Conservation (phyloP, 1,140 invertebrate species). For the Listronotus oregonensis region DNA sequence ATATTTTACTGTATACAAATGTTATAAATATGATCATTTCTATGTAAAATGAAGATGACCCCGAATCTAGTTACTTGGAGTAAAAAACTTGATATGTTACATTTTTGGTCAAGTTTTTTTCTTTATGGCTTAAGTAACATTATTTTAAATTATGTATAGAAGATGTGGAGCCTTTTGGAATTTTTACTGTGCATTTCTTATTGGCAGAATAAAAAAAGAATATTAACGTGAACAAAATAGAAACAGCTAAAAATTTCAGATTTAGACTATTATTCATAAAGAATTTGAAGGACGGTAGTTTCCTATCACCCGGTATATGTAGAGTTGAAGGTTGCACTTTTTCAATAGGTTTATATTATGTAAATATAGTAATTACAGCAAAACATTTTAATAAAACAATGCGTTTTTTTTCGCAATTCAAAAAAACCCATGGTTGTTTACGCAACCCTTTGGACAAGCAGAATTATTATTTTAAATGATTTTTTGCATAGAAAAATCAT, state of each 20-base stretch:
- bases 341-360: neutral
- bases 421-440: neutral
- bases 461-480: neutral
- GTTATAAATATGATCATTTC: too few species aligned
- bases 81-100: conserved; percentile 13
- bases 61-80: conserved; percentile 1
- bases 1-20: too few species aligned
- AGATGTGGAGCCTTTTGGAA: too few species aligned
- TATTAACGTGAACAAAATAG: too few species aligned
- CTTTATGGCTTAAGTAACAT: neutral
- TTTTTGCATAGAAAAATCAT: too few species aligned
- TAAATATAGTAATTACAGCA: conserved; percentile 8
- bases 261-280: too few species aligned
- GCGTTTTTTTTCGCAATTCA: neutral
- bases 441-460: neutral
- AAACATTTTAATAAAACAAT: conserved; percentile 4
- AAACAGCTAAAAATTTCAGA: too few species aligned
- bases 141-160: neutral
- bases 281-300: too few species aligned
- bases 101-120: conserved; percentile 9
- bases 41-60: conserved; percentile 10
- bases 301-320: neutral
- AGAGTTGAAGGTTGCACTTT: neutral
- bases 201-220: too few species aligned
- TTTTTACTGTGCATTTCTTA: too few species aligned